These are phyloP conservation scores for Kryptolebias ocellatus DNA, from an alignment of 2,797 vertebrate genomes.

Conservation along the genomic window DNA sequence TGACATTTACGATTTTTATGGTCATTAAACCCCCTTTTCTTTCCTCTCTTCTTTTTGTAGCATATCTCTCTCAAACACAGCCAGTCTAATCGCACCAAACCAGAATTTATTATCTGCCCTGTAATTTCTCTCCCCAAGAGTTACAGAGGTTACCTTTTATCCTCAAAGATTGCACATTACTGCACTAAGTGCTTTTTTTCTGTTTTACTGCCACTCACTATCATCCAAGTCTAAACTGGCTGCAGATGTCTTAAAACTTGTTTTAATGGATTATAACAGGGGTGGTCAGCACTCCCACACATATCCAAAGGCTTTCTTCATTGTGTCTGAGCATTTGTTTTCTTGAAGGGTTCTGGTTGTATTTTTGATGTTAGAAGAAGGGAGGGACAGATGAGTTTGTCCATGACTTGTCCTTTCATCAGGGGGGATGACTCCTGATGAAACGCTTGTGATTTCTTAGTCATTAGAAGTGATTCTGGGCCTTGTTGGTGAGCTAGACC, in stretches of 20 bases:
- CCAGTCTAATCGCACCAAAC: constrained; percentile 34
- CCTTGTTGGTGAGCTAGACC: neutral
- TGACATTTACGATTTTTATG: constrained; percentile 20
- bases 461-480: neutral
- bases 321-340: constrained; percentile 29
- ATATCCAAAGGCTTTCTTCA: constrained; percentile 26
- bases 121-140: constrained; percentile 67
- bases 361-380: constrained; percentile 23
- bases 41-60: constrained; percentile 26
- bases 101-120: constrained; percentile 66
- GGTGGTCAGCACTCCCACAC: constrained; percentile 20
- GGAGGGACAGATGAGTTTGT: neutral
- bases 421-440: neutral
- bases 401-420: neutral
- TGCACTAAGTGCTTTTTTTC: constrained; percentile 73
- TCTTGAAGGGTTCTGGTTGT: constrained; percentile 38
- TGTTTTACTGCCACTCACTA: constrained; percentile 70
- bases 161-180: constrained; percentile 78
- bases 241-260: constrained; percentile 65
- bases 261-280: neutral
- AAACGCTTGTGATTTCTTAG: constrained; percentile 8
- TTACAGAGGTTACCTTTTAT: constrained; percentile 78
- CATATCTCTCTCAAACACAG: constrained; percentile 43
- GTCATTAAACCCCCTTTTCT: constrained; percentile 12
- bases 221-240: constrained; percentile 64